Base-by-base conservation (phyloP, 2,888 invertebrate genomes). In the Dendrolimus pini region DNA sequence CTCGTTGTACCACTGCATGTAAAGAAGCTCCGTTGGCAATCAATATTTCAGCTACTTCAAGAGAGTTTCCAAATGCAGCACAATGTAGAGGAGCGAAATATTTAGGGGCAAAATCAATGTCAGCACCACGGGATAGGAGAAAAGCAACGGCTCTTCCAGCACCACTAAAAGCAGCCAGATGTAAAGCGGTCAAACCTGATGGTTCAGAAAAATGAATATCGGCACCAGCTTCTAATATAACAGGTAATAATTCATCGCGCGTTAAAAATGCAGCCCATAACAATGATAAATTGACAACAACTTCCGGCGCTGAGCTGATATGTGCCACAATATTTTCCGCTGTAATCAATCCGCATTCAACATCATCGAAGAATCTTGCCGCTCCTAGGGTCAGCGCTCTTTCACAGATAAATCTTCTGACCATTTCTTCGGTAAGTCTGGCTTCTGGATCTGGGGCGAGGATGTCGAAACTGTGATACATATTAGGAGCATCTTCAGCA, bases 51-150 rank as follows among this genome's bases (percentile, higher is more conserved):
- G 95, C 95, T 0, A 96, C 95, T 72, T 96, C 94, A 7, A 94
- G 91, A 41, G 96, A 94, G 71, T 97, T 97, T 6, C 97, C 96
- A 82, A 97, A 96, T 0, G 97, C 97, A 1, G 97, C 96, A 75
- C 96, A 97, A 76, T 98, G 97, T 57, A 98, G 89, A 0, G 97
- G 96, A 41, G 95, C 94, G 71, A 95, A 95, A 64, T 93, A 93
- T 79, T 94, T 94, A 52, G 93, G 93, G 41, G 93, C 92, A 53
- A 92, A 91, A 78, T 95, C 94, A 0, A 95, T 92, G 69, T 94
- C 94, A 59, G 94, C 93, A 0, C 94, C 95, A 63, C 94, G 92
- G 6, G 93, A 87, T 18, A 96, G 91, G 58, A 96, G 86, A 74
- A 93, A 95, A 56, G 92, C 91, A 1, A 94, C 92, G n/a, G 95